Base-by-base conservation (phyloP, 1,140 invertebrate genomes). In the Liolophura sinensis region DNA sequence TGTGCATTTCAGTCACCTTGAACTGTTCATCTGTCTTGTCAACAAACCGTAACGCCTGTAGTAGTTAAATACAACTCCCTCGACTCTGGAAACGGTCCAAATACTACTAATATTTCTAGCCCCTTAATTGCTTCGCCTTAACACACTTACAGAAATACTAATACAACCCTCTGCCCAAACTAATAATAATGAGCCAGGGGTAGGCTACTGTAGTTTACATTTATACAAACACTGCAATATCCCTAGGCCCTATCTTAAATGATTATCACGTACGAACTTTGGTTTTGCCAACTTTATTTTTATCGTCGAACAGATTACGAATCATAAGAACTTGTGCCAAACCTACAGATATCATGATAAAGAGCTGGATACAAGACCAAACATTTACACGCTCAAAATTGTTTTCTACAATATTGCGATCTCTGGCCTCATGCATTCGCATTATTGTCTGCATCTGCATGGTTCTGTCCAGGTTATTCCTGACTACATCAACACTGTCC, bases 341-440 rank as follows among this genome's bases (percentile, higher is more conserved):
- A 0, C 91, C 91, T 9, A 93, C 90, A 15, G 86, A 67, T 12
- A 92, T 63, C 90, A 94, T 92, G 12, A 92, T 78, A 24, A 86
- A 71, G 4, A 93, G 87, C 70, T 92, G 91, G 1, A 91, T 72
- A 61, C 90, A 78, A 0, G 92, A 93, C 87, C 91, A 92, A 6
- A 84, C 85, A 80, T 92, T 91, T 0, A 93, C 91, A 74, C 89
- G 88, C 74, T 85, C 88, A 83, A 88, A 91, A 78, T 90, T 93
- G 20, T 89, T 87, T 79, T 94, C 92, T 0, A 90, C 90, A n/a
- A 91, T 73, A 82, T 92, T 93, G 66, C 92, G 86, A 82, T 94
- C 92, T 48, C 92, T 81, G 0, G 91, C 89, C 82, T 93, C 92
- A 72, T 88, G 87, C 1, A 91, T 90, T 22, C 90, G 88, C 52